Evolutionary conservation across 2,113 vertebrate genomes (phyloP).

Genomic region (Brachyhypopomus gauderio): DNA sequence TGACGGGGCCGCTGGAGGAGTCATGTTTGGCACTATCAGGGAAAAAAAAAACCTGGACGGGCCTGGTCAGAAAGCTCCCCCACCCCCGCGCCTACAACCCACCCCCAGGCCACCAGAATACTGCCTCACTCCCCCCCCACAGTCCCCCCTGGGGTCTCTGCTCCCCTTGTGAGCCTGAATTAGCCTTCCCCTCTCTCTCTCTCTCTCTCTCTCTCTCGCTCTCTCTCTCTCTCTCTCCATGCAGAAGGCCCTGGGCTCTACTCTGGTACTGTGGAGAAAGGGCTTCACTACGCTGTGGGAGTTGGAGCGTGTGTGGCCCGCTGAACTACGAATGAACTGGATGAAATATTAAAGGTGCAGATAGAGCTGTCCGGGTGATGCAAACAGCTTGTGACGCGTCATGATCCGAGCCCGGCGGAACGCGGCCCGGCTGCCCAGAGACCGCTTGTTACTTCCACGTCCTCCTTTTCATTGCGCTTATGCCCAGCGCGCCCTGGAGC

Average conservation of each 20-base stretch:
- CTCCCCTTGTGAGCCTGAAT: conserved; percentile 80
- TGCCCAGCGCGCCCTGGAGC: conserved; percentile 83
- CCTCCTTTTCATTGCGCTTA: conserved; percentile 91
- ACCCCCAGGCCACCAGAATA: conserved; percentile 23
- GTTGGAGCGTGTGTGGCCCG: conserved; percentile 66
- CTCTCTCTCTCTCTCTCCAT: conserved; percentile 62
- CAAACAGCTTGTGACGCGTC: conserved; percentile 93
- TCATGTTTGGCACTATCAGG: conserved; percentile 58
- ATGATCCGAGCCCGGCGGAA: conserved; percentile 93
- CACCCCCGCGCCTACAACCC: not conserved
- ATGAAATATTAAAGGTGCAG: conserved; percentile 99
- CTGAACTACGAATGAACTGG: conserved; percentile 97
- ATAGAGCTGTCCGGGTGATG: conserved; percentile 98
- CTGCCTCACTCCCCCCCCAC: conserved; percentile 76
- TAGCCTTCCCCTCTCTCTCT: conserved; percentile 68
- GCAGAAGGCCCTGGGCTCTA: conserved; percentile 79
- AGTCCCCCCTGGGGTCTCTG: conserved; percentile 81
- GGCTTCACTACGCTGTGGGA: conserved; percentile 72
- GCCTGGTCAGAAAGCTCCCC: conserved; percentile 70
- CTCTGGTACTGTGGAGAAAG: conserved; percentile 85
- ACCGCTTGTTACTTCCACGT: conserved; percentile 92
- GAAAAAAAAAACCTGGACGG: conserved; percentile 83
- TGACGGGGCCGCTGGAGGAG: conserved; percentile 89
- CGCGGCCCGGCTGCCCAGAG: conserved; percentile 96
- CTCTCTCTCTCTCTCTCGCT: conserved; percentile 31